Conservation (phyloP, 2,797 vertebrate genomes). For the Sebastes variabilis region DNA sequence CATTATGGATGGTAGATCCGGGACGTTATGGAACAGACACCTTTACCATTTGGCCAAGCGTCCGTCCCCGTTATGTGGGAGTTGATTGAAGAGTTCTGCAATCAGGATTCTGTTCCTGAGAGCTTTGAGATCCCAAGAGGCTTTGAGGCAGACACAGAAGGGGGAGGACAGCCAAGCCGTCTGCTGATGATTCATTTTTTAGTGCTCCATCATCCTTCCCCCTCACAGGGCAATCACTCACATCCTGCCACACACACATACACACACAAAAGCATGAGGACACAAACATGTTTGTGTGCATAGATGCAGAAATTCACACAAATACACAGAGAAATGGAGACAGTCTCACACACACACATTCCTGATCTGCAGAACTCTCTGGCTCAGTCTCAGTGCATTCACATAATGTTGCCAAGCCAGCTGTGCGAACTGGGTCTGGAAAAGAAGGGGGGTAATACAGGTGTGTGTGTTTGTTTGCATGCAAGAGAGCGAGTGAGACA, state of each 20-base stretch:
- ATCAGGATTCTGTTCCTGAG: slow-evolving; percentile 57
- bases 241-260: slow-evolving; percentile 50
- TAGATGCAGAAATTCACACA: slow-evolving; percentile 1
- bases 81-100: slow-evolving; percentile 68
- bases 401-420: slow-evolving; percentile 54
- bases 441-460: slow-evolving; percentile 33
- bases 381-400: slow-evolving; percentile 35
- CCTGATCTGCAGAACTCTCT: slow-evolving; percentile 49
- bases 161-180: slow-evolving; percentile 41
- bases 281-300: slow-evolving; percentile 30
- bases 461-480: slow-evolving; percentile 47
- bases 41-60: slow-evolving; percentile 22
- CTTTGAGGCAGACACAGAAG: slow-evolving; percentile 31
- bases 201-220: slow-evolving; percentile 61
- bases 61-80: slow-evolving; percentile 36
- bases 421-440: slow-evolving; percentile 52
- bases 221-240: slow-evolving; percentile 55
- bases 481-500: slow-evolving; percentile 6
- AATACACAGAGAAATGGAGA: background rate
- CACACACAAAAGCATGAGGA: slow-evolving; percentile 4
- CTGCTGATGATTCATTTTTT: slow-evolving; percentile 69
- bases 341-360: slow-evolving; percentile 29
- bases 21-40: slow-evolving; percentile 34
- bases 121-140: slow-evolving; percentile 51
- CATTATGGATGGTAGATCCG: slow-evolving; percentile 2